phyloP scores from a whole-genome alignment of 2,888 invertebrate species.

The Thymelicus sylvestris region DNA sequence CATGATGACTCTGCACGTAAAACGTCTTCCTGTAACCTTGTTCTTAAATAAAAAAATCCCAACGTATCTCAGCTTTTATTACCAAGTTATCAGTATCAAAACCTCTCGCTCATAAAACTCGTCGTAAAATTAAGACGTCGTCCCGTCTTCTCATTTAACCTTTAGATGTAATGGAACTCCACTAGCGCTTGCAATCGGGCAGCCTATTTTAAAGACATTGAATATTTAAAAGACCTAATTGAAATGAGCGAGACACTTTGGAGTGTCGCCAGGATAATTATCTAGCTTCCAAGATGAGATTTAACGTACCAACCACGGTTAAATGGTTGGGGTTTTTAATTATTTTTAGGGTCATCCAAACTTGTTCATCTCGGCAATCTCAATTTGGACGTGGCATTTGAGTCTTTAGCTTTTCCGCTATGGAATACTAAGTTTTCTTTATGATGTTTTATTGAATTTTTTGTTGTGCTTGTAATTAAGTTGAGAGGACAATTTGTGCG shows the following conservation, averaged over 20 bases:
- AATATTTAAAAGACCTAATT: constrained; percentile 85
- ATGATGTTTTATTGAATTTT: constrained; percentile 26
- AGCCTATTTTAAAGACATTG: constrained; percentile 85
- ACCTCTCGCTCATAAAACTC: constrained; percentile 65
- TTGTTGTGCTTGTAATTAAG: not conserved
- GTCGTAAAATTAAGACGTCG: constrained; percentile 74
- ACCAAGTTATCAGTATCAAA: constrained; percentile 59
- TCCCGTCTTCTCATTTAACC: constrained; percentile 80
- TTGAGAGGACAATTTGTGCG: not conserved
- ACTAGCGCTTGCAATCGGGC: constrained; percentile 74
- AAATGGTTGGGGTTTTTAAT: constrained; percentile 67
- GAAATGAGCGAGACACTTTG: constrained; percentile 84
- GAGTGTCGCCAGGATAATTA: constrained; percentile 84
- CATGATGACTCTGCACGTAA: constrained; percentile 4
- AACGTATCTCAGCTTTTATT: constrained; percentile 53
- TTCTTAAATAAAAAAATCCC: constrained; percentile 30
- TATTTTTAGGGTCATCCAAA: constrained; percentile 56
- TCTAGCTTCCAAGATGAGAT: constrained; percentile 81
- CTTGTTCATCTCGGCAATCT: constrained; percentile 47
- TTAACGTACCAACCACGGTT: constrained; percentile 77
- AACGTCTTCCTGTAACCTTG: constrained; percentile 2
- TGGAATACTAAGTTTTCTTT: constrained; percentile 46
- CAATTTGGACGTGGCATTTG: constrained; percentile 42
- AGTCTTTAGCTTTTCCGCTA: constrained; percentile 9
- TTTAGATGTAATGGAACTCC: constrained; percentile 75